Evolutionary conservation across 2,888 invertebrate species (phyloP).

Genomic region (Ormyrus labotus): DNA sequence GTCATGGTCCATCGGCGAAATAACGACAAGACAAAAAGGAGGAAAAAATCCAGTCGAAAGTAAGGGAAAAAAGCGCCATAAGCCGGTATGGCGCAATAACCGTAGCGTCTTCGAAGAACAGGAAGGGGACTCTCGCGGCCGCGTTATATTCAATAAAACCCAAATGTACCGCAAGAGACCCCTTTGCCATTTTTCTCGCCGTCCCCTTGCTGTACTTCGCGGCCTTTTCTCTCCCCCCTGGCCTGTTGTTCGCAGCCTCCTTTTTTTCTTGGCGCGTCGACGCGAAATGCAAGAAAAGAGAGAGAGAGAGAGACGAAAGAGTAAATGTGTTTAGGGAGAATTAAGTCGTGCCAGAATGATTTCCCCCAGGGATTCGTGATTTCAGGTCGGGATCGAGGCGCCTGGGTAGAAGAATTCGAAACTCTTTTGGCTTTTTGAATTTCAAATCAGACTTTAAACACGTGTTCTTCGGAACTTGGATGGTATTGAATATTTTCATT

Average conservation of each 20-base stretch:
- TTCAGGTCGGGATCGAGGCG: too few species aligned
- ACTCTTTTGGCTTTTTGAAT: too few species aligned
- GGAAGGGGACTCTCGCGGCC: conserved; percentile 40
- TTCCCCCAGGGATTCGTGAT: too few species aligned
- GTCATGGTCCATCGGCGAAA: conserved; percentile 22
- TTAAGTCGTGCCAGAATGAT: too few species aligned
- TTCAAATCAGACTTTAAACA: too few species aligned
- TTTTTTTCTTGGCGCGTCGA: conserved; percentile 5
- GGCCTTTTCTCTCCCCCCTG: not conserved
- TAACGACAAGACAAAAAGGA: conserved; percentile 44
- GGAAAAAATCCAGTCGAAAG: conserved; percentile 59
- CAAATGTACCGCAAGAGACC: conserved; percentile 69
- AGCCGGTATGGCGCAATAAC: conserved; percentile 67
- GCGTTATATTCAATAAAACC: conserved; percentile 71
- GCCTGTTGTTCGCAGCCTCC: not conserved
- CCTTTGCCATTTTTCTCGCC: conserved; percentile 51
- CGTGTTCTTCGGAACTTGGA: too few species aligned
- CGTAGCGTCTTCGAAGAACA: conserved; percentile 58
- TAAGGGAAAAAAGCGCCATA: conserved; percentile 66
- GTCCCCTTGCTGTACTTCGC: not conserved
- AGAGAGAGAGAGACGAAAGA: too few species aligned
- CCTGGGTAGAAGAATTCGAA: too few species aligned
- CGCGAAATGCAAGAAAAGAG: too few species aligned
- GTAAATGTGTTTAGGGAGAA: too few species aligned
- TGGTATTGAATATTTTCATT: too few species aligned